Evolutionary conservation across 2,888 invertebrate species (phyloP).

Genomic region (Formica aserva): DNA sequence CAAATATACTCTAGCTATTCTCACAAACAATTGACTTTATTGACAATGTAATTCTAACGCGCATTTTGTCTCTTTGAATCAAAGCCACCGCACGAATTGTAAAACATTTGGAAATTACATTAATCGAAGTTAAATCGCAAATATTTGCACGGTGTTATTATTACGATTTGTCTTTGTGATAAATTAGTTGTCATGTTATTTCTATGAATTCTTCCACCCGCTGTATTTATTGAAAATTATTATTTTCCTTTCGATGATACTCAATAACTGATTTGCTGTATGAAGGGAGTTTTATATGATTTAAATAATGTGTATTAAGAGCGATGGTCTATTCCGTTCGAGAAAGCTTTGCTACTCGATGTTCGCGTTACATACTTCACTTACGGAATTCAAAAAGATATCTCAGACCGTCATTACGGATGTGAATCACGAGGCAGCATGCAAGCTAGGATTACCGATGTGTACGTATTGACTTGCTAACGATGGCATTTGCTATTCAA

Average conservation of each 20-base stretch:
- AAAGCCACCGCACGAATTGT: neutral
- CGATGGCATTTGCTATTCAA: slow-evolving; percentile 29
- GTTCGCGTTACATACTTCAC: neutral
- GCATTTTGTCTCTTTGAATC: neutral
- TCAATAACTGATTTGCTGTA: neutral
- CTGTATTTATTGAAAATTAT: neutral
- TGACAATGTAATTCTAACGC: neutral
- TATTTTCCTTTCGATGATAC: neutral
- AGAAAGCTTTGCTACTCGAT: neutral
- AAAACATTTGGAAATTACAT: neutral
- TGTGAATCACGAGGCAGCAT: neutral
- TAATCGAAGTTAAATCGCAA: neutral
- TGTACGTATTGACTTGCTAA: slow-evolving; percentile 48
- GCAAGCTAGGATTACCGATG: slow-evolving; percentile 45
- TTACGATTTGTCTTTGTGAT: slow-evolving; percentile 7
- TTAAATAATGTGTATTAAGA: neutral
- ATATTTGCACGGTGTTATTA: slow-evolving; percentile 1
- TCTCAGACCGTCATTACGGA: slow-evolving; percentile 5
- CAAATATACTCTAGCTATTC: neutral
- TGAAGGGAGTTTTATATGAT: neutral
- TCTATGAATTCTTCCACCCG: neutral
- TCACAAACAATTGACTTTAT: neutral
- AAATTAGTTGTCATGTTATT: slow-evolving; percentile 23
- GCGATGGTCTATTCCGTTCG: neutral
- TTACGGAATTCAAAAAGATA: slow-evolving; percentile 27